Evolutionary conservation across 2,113 vertebrate genomes (phyloP).

Genomic region (Charadrius vociferus): DNA sequence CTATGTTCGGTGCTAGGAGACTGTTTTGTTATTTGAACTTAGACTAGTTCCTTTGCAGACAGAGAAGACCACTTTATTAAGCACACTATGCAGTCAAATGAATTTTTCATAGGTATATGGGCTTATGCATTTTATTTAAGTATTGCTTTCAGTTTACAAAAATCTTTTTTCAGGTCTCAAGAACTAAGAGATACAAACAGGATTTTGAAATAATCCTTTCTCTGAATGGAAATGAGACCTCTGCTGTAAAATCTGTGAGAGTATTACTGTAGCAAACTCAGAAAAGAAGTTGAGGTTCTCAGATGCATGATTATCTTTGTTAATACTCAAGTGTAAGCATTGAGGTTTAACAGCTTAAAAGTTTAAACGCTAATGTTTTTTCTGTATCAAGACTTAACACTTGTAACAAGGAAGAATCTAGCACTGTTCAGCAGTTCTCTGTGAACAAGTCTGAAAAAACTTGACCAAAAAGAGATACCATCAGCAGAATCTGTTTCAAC

Average conservation of each 20-base stretch:
- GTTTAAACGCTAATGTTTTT: background rate
- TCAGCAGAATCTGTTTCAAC: constrained; percentile 19
- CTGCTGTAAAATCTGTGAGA: background rate
- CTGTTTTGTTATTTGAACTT: background rate
- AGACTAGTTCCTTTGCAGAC: background rate
- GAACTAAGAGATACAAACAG: background rate
- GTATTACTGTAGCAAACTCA: background rate
- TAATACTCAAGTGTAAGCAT: background rate
- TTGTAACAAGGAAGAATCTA: background rate
- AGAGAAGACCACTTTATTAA: background rate
- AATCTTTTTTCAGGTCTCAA: background rate
- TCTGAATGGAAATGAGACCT: background rate
- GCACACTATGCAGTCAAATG: background rate
- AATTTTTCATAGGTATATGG: background rate
- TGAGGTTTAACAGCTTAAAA: background rate
- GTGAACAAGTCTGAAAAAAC: background rate
- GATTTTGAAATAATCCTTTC: background rate
- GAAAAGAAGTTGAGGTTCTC: background rate
- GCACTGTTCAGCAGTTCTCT: background rate
- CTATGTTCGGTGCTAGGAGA: background rate
- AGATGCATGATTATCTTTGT: background rate
- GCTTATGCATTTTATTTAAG: background rate
- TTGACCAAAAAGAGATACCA: background rate
- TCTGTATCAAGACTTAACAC: background rate
- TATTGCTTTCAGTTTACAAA: background rate